Base-by-base conservation (phyloP, 2,888 invertebrate genomes). In the Pachydiplax longipennis region DNA sequence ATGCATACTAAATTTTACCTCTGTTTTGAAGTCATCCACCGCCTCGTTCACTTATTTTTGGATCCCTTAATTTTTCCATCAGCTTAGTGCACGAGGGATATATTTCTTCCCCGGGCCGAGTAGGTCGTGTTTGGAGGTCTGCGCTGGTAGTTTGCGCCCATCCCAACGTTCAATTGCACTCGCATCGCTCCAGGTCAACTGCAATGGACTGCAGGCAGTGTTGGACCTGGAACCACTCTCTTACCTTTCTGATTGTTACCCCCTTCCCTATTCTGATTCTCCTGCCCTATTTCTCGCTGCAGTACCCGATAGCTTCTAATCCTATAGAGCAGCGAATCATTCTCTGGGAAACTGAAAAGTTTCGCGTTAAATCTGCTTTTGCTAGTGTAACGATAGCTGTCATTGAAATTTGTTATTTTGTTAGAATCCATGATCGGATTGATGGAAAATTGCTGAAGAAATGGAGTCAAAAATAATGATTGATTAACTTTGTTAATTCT, bases 121-220 rank as follows among this genome's bases (percentile, higher is more conserved):
- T 35, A 87, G 61, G 81, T 81, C 37, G 81, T n/a, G 37, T 81
- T 15, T 6, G 81, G 40, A 81, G 87, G 44, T 22, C 40, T n/a
- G 40, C 18, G 58, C 18, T 31, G 13, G 35, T 35, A 37, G 25
- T 13, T 35, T 31, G 31, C 83, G 31, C 31, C 31, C 5, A 22
- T 61, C 37, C 61, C 58, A 61, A 87, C 87, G 87, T 2, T 10
- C 37, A 58, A 83, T 83, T 58, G 83, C 83, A 58, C 83, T 83
- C 61, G 35, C 37, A 37, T 58, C 61, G 65, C 87, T 35, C 61
- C 58, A 61, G 87, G 61, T 61, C 73, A 73, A 48, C n/a, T 44
- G 48, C 44, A 82, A 25, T 44, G 82, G 82, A 44, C 53, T 53
- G 31, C n/a, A 13, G 83, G 83, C 53, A 31, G 83, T 44, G 44